Conservation (phyloP, 2,113 vertebrate species). For the Cinclus cinclus region DNA sequence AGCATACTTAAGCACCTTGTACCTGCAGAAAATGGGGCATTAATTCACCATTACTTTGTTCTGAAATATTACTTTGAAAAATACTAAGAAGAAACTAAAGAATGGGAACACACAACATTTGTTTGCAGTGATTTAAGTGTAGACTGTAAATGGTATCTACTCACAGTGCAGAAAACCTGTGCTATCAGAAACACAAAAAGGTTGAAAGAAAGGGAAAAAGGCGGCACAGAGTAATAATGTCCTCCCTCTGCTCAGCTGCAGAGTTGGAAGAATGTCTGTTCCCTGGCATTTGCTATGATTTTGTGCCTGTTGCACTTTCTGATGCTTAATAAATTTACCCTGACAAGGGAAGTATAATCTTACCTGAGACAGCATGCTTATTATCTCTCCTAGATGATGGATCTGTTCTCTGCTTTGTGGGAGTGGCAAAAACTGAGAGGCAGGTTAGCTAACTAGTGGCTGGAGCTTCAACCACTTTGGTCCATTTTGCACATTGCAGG, state of each 20-base stretch:
- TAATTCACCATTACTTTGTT: background rate
- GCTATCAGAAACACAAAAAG: background rate
- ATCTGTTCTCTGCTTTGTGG: background rate
- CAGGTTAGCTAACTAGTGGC: background rate
- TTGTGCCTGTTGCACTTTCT: background rate
- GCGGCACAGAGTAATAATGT: background rate
- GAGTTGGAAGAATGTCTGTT: background rate
- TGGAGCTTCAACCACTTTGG: background rate
- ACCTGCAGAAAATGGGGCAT: background rate
- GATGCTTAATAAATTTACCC: conserved; percentile 1
- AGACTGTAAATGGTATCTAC: background rate
- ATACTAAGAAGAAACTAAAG: background rate
- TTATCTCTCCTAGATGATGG: background rate
- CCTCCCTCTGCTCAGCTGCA: background rate
- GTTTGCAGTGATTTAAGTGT: background rate
- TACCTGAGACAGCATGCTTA: background rate
- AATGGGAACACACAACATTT: background rate
- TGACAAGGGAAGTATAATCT: background rate
- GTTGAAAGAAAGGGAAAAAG: background rate
- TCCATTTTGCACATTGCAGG: too few relatives aligned
- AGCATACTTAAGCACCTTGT: background rate
- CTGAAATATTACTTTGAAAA: background rate
- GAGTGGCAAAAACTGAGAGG: background rate
- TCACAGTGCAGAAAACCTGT: background rate
- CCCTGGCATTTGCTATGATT: background rate